These are phyloP conservation scores for Drosophila prostipennis DNA, from an alignment of 2,888 invertebrate genomes.

Conservation along the genomic window DNA sequence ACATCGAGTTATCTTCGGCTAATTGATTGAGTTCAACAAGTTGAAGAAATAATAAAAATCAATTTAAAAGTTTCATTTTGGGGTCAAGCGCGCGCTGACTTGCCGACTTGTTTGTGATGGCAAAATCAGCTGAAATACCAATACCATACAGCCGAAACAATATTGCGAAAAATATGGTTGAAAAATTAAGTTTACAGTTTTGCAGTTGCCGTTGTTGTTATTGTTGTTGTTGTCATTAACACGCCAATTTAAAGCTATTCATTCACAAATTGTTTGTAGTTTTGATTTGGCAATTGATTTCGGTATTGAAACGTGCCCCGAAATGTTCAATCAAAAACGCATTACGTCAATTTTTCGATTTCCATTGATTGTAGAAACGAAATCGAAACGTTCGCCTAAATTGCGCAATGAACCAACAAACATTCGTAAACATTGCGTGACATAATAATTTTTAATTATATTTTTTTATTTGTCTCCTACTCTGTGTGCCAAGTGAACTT, in stretches of 20 bases:
- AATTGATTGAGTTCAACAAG: conserved; percentile 82
- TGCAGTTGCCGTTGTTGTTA: conserved; percentile 5
- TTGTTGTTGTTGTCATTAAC: conserved; percentile 42
- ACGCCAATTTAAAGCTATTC: conserved; percentile 72
- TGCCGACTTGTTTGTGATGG: conserved; percentile 39
- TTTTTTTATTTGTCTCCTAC: conserved; percentile 28
- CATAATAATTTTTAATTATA: conserved; percentile 72
- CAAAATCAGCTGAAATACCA: conserved; percentile 49
- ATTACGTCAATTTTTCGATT: conserved; percentile 71
- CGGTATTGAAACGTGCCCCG: conserved; percentile 52
- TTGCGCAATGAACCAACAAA: conserved; percentile 30
- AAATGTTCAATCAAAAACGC: conserved; percentile 73
- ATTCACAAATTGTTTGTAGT: conserved; percentile 63
- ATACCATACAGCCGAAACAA: conserved; percentile 29
- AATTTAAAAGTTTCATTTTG: conserved; percentile 69
- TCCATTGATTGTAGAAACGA: conserved; percentile 41
- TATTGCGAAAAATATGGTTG: conserved; percentile 65
- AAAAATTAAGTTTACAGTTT: conserved; percentile 50
- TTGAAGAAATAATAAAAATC: conserved; percentile 80
- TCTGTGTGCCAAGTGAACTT: conserved; percentile 57
- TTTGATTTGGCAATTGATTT: conserved; percentile 67
- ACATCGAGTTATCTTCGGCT: conserved; percentile 72
- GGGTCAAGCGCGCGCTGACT: conserved; percentile 67
- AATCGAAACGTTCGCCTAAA: conserved; percentile 17
- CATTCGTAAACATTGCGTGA: conserved; percentile 60